These are phyloP conservation scores for Botrylloides violaceus DNA, from an alignment of 23 tunicate genomes.

Conservation along the genomic window DNA sequence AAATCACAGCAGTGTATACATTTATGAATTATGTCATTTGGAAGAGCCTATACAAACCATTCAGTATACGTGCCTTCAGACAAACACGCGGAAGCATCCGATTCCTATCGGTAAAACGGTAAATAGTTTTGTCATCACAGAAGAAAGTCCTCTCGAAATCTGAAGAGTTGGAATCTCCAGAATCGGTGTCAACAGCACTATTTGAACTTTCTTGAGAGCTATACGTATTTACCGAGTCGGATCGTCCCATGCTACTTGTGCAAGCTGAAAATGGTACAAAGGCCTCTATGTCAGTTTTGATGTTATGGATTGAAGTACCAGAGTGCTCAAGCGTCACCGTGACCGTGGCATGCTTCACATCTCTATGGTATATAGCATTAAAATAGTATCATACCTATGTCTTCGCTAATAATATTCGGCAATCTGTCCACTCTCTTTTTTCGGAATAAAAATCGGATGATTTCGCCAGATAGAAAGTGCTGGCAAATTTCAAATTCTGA, in stretches of 20 bases:
- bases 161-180: neutral
- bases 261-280: neutral
- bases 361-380: too few relatives aligned
- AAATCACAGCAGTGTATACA: too few relatives aligned
- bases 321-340: too few relatives aligned
- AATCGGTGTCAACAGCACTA: neutral
- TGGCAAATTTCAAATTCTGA: neutral
- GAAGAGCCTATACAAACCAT: too few relatives aligned
- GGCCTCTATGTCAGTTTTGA: too few relatives aligned
- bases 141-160: neutral
- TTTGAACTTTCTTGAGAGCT: neutral
- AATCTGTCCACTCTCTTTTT: neutral
- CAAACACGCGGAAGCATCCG: neutral
- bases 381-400: neutral
- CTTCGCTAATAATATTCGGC: neutral
- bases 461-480: neutral
- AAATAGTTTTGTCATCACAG: neutral
- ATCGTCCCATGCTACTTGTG: neutral
- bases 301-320: too few relatives aligned
- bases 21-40: too few relatives aligned
- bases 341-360: too few relatives aligned
- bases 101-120: neutral
- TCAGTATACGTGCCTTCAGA: too few relatives aligned
- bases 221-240: neutral
- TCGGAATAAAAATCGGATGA: neutral